Base-by-base conservation (phyloP, 2,888 invertebrate species). In the Agelastica alni region DNA sequence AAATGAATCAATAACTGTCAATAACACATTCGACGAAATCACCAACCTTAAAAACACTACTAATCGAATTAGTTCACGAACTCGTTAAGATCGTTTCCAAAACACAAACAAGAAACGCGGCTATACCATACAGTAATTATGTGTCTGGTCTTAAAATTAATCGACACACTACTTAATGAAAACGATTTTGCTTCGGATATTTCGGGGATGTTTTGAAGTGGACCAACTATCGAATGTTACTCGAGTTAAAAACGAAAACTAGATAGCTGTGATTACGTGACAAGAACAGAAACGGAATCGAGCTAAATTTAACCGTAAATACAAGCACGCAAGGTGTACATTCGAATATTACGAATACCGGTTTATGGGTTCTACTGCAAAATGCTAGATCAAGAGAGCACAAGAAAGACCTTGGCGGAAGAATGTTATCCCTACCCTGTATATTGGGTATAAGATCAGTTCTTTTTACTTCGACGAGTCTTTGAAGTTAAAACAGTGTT, bases 341-440 rank as follows among this genome's bases (percentile, higher is more conserved):
- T 31, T 22, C 2, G 41, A 10, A 13, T 41, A 17, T 28, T 28
- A 31, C 22, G 16, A 12, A 13, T 41, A 32, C 41, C 31, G 48
- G 41, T 49, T 48, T 10, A 39, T 48, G 31, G 41, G 16, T 30
- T 41, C 12, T 49, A 41, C 48, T 32, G 48, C 54, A 51, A 43
- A 53, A 45, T 45, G 47, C 36, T 46, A 58, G 53, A 46, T 36
- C 44, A 55, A 18, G 30, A 26, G 46, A 52, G 44, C 51, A 48
- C 37, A 45, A 64, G 59, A 63, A 60, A 62, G 65, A 63, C 70
- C 70, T 70, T 70, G 70, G 62, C 63, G 59, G 56, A 53, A 68
- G 70, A 70, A 70, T 70, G 70, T 65, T 53, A 60, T 61, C 67
- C 66, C 66, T 61, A 63, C 65, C 61, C 51, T 55, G 46, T 36